These are phyloP conservation scores for Cetonia aurata DNA, from an alignment of 2,888 invertebrate genomes.

Conservation along the genomic window DNA sequence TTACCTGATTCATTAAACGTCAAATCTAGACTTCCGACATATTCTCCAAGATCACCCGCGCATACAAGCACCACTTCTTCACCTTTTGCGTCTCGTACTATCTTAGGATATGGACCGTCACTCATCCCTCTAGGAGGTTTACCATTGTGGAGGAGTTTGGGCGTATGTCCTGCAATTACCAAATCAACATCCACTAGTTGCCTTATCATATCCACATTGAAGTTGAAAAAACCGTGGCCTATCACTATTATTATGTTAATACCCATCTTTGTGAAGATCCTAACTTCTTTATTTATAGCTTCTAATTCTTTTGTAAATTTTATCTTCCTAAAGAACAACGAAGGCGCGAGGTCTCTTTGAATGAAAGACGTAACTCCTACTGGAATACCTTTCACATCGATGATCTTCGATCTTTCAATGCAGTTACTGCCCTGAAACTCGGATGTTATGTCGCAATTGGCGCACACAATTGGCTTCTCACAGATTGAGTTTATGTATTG, in stretches of 20 bases:
- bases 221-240: not conserved
- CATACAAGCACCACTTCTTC: constrained; percentile 85
- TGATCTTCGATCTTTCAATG: not conserved
- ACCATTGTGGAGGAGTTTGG: not conserved
- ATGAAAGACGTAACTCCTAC: not conserved
- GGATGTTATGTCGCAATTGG: not conserved
- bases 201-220: not conserved
- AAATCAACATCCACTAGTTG: not conserved
- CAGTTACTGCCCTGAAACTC: not conserved
- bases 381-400: not conserved
- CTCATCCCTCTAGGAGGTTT: constrained; percentile 59
- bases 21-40: constrained; percentile 80
- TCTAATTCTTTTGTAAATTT: not conserved
- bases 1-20: constrained; percentile 77
- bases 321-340: not conserved
- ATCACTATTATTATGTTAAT: not conserved
- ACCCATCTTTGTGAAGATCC: not conserved
- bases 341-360: not conserved
- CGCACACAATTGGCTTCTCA: not conserved
- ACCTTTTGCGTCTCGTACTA: constrained; percentile 77
- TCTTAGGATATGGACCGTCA: constrained; percentile 81
- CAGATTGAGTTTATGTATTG: not conserved
- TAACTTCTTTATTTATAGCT: not conserved
- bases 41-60: constrained; percentile 90
- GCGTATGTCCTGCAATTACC: constrained; percentile 1